phyloP scores from a whole-genome alignment of 2,113 vertebrate genomes.

The Scatophagus argus region DNA sequence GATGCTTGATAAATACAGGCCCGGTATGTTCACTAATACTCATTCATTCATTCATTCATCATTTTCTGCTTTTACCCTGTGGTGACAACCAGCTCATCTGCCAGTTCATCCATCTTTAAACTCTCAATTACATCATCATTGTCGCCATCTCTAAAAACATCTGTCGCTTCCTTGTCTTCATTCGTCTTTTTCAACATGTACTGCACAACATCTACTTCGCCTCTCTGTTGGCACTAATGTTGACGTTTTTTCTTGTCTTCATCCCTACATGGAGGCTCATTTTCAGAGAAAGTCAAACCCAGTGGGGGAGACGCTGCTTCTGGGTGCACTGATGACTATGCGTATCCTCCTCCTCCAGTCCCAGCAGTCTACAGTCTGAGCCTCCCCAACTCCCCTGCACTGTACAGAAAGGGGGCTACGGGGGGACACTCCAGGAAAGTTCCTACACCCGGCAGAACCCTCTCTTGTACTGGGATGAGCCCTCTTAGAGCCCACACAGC shows the following conservation, averaged over 20 bases:
- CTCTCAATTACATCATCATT: not conserved
- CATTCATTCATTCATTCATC: not conserved
- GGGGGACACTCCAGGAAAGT: constrained; percentile 42
- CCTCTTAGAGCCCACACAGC: constrained; percentile 40
- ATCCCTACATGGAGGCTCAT: constrained; percentile 15
- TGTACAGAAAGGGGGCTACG: constrained; percentile 28
- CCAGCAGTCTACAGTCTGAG: constrained; percentile 56
- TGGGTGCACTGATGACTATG: constrained; percentile 56
- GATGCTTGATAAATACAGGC: not conserved
- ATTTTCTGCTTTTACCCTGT: not conserved
- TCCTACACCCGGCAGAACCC: constrained; percentile 23
- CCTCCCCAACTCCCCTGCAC: constrained; percentile 61
- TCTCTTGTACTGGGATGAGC: not conserved
- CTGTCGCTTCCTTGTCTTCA: not conserved
- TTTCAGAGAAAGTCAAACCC: constrained; percentile 40
- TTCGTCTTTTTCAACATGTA: not conserved
- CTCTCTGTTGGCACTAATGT: not conserved
- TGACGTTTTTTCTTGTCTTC: not conserved
- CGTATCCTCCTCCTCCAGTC: constrained; percentile 65
- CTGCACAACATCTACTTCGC: too few species aligned
- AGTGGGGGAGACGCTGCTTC: not conserved
- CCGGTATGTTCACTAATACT: too few species aligned
- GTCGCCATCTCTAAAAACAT: not conserved
- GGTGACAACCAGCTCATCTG: not conserved
- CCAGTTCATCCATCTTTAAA: not conserved